Evolutionary conservation across 2,888 invertebrate genomes (phyloP).

Genomic region (Ypsolopha scabrella): DNA sequence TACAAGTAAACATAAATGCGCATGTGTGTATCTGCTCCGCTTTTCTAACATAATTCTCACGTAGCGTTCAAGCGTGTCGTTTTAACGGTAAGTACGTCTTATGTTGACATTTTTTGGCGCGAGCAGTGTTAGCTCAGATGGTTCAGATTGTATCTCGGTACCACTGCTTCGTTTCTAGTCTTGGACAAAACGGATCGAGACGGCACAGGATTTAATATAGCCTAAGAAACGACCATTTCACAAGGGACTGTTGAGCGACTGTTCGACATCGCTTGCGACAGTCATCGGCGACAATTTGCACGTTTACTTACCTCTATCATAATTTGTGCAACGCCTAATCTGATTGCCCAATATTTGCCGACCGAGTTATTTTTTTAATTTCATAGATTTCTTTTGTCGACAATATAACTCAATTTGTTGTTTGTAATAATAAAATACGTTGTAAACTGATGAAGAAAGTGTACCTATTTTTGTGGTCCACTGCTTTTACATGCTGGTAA

Average conservation of each 20-base stretch:
- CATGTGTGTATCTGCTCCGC: background rate
- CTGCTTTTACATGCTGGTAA: too few relatives aligned
- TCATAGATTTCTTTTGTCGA: slow-evolving; percentile 17
- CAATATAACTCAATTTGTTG: slow-evolving; percentile 4
- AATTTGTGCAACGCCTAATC: slow-evolving; percentile 36
- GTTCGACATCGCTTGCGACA: slow-evolving; percentile 46
- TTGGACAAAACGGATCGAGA: slow-evolving; percentile 52
- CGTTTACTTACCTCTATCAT: slow-evolving; percentile 13
- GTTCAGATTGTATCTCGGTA: slow-evolving; percentile 18
- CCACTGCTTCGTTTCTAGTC: slow-evolving; percentile 41
- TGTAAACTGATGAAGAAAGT: too few relatives aligned
- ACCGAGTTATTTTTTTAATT: slow-evolving; percentile 43
- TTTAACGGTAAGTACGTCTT: slow-evolving; percentile 4
- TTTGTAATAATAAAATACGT: too few relatives aligned
- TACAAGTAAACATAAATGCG: background rate
- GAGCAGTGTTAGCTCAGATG: background rate
- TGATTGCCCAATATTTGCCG: slow-evolving; percentile 46
- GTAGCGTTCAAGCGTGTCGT: background rate
- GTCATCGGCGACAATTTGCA: slow-evolving; percentile 11
- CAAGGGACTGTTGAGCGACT: slow-evolving; percentile 56
- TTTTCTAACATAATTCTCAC: background rate
- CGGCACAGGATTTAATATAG: slow-evolving; percentile 61
- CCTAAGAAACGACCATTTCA: slow-evolving; percentile 66
- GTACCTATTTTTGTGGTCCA: too few relatives aligned
- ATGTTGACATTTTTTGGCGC: slow-evolving; percentile 2